Base-by-base conservation (phyloP, 2,888 invertebrate species). In the Hipparchia sbordonii region DNA sequence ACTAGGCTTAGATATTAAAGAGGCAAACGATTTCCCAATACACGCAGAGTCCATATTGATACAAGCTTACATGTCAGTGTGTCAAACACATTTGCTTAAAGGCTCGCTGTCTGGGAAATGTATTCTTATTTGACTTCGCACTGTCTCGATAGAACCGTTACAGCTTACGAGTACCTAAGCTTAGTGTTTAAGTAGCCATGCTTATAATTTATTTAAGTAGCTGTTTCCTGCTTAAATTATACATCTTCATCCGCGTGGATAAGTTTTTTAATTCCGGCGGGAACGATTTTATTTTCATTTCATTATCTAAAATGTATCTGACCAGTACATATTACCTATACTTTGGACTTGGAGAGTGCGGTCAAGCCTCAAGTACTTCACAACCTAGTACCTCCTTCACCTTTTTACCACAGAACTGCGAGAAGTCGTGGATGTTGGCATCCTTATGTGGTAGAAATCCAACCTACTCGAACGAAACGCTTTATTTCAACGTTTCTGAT, bases 161-260 rank as follows among this genome's bases (percentile, higher is more conserved):
- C 13, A 63, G 10, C 13, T 13, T n/a, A 59, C 13, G 13, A 51
- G 8, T 23, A 23, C 23, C 23, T 33, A 39, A 46, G 46, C 23
- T 23, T 67, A 67, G 67, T 67, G 67, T 67, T 65, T 65, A 63
- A 65, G 52, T 65, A 52, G 33, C 6, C 65, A 52, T 23, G 65
- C 65, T 65, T 52, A 52, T 65, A 33, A 12, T 12, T 52, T 10
- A 51, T n/a, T 23, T 65, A 65, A 51, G 33, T 65, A 65, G 51
- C 51, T 52, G 33, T 65, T 51, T 65, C 51, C 48, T 52, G 33
- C 51, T 10, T 8, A 2, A 1, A 23, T 56, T 56, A 2, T 56
- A 56, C 13, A 10, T 60, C 1, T 39, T 39, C 39, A 2, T 39
- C 39, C 39, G 39, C 39, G 39, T 39, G 39, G 39, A 39, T 39